Conservation (phyloP, 2,113 vertebrate species). For the Eurypyga helias region DNA sequence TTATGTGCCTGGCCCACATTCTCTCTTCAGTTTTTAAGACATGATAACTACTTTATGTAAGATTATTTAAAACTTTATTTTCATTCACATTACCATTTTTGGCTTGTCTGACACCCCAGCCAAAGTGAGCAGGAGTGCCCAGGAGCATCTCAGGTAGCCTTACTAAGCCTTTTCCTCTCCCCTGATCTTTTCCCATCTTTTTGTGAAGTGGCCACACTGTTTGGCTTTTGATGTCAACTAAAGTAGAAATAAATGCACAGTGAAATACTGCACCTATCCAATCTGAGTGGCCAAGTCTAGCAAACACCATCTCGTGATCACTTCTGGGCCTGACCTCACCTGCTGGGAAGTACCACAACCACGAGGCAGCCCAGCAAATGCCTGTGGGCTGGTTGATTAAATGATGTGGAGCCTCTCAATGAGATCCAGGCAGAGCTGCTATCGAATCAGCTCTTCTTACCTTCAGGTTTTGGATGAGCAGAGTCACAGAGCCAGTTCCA, state of each 20-base stretch:
- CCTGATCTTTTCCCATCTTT: not conserved
- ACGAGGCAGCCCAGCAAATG: not conserved
- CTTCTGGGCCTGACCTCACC: accelerated
- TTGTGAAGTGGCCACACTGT: not conserved
- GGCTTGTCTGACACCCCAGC: not conserved
- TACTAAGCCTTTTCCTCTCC: not conserved
- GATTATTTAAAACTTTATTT: not conserved
- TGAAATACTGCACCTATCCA: not conserved
- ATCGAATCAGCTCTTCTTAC: not conserved
- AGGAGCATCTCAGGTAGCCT: not conserved
- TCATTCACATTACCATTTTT: not conserved
- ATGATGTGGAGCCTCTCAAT: not conserved
- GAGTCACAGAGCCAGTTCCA: not conserved
- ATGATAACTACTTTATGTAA: not conserved
- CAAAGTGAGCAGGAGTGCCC: not conserved
- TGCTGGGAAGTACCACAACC: not conserved
- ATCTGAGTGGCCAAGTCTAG: not conserved
- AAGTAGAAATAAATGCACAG: not conserved
- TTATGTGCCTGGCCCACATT: not conserved
- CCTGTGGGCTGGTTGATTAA: not conserved
- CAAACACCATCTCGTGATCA: not conserved
- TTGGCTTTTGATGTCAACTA: not conserved
- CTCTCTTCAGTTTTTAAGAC: not conserved
- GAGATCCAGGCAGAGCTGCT: not conserved
- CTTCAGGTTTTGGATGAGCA: not conserved